A percentile compares a stretch with the other conserved stretches of the same genome.
Evolutionary conservation across 2,797 vertebrate genomes (phyloP).

Genomic region (Tadarida brasiliensis): DNA sequence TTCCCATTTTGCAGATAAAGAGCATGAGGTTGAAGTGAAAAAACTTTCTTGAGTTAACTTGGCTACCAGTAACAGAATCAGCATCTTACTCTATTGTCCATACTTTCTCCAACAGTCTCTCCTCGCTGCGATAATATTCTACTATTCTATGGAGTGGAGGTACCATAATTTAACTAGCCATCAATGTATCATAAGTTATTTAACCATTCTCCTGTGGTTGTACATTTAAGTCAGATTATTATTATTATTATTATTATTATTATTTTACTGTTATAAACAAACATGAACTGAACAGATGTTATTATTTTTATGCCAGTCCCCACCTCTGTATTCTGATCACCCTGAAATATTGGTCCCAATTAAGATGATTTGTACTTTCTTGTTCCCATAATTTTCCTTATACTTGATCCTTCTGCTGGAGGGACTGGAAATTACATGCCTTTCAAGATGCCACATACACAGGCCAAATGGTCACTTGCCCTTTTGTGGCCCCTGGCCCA

Average conservation of each 20-base stretch:
- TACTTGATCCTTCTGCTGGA: not conserved
- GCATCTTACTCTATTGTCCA: not conserved
- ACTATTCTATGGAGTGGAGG: not conserved
- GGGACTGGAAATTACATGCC: not conserved
- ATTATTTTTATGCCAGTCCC: not conserved
- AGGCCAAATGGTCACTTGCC: not conserved
- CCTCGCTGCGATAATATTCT: not conserved
- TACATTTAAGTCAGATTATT: not conserved
- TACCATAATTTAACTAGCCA: not conserved
- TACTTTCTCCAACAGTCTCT: not conserved
- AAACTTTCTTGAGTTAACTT: not conserved
- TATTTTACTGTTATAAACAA: not conserved
- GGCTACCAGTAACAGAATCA: not conserved
- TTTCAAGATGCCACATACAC: not conserved
- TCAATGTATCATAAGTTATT: not conserved
- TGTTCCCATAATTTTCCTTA: not conserved
- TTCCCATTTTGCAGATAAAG: not conserved
- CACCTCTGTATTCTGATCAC: not conserved
- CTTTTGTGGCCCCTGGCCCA: not conserved
- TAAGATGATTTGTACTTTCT: not conserved
- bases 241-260: not conserved
- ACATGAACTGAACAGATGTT: not conserved
- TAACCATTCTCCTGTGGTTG: not conserved
- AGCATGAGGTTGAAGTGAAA: not conserved
- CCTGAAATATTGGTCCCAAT: not conserved